A percentile compares a stretch with the other conserved stretches of the same genome.
phyloP scores from a whole-genome alignment of 2,888 invertebrate species.

The Encarsia formosa region DNA sequence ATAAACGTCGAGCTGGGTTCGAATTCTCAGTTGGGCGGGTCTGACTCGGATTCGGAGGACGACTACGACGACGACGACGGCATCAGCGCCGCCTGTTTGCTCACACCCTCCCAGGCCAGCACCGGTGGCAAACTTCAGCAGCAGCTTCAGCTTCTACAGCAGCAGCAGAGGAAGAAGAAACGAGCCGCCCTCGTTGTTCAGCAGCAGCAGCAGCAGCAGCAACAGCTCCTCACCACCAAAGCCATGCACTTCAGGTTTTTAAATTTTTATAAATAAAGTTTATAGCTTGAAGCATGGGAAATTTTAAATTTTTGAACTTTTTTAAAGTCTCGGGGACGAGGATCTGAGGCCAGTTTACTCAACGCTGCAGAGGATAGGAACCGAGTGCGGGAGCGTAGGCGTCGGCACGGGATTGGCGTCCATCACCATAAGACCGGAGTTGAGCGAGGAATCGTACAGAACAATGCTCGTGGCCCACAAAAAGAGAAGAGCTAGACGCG shows the following conservation, averaged over 20 bases:
- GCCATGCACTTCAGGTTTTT: conserved; percentile 18
- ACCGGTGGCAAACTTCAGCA: conserved; percentile 27
- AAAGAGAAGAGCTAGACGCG: conserved; percentile 65
- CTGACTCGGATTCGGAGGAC: conserved; percentile 7
- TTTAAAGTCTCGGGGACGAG: conserved; percentile 36
- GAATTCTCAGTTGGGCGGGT: conserved; percentile 35
- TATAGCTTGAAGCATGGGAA: background rate
- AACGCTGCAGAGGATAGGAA: conserved; percentile 40
- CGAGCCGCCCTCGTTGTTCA: conserved; percentile 8
- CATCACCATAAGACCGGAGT: conserved; percentile 51
- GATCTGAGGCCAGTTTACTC: conserved; percentile 47
- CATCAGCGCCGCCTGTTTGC: conserved; percentile 11
- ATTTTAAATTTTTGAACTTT: background rate
- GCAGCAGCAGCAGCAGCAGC: conserved; percentile 20
- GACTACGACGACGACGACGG: conserved; percentile 18
- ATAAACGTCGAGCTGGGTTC: conserved; percentile 43
- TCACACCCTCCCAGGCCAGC: conserved; percentile 24
- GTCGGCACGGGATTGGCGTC: conserved; percentile 45
- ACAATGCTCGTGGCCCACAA: conserved; percentile 70
- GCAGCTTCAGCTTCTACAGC: conserved; percentile 19
- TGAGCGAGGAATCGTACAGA: conserved; percentile 64
- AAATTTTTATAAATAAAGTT: background rate
- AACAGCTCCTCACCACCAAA: conserved; percentile 4
- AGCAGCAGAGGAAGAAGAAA: conserved; percentile 19
- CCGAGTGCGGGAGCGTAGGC: conserved; percentile 28